These are phyloP conservation scores for Pristionchus entomophagus DNA, from an alignment of 2,888 invertebrate species.

Conservation along the genomic window DNA sequence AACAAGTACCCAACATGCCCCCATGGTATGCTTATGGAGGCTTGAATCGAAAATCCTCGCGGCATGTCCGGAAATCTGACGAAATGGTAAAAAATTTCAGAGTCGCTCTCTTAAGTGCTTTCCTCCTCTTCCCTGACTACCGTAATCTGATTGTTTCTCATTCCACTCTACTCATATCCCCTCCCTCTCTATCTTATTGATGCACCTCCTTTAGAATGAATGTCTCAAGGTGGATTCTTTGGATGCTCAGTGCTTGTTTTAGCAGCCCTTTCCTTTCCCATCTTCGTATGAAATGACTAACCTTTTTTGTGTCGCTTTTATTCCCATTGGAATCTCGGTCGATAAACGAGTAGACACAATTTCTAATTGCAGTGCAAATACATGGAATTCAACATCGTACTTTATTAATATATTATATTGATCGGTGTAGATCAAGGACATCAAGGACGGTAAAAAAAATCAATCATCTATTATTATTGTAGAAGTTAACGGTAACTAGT, in stretches of 20 bases:
- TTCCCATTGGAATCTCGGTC: neutral
- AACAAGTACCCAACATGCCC: no score
- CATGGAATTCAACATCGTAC: neutral
- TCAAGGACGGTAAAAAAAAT: no score
- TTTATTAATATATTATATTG: no score
- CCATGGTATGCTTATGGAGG: no score
- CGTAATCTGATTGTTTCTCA: neutral
- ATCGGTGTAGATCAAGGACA: no score
- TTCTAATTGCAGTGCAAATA: neutral
- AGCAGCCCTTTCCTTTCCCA: neutral
- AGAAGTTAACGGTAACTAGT: neutral
- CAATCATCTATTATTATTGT: neutral
- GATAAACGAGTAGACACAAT: conserved; percentile 22
- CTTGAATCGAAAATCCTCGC: no score
- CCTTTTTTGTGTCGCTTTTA: neutral
- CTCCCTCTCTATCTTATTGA: neutral
- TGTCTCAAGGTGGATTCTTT: neutral
- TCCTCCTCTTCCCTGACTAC: neutral
- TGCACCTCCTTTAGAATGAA: neutral
- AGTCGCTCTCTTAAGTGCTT: neutral
- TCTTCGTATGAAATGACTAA: neutral
- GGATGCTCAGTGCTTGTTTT: neutral
- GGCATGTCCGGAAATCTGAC: no score
- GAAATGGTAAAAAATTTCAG: no score
- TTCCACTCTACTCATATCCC: neutral